Evolutionary conservation across 2,797 vertebrate genomes (phyloP).

Genomic region (Pteronotus mesoamericanus): DNA sequence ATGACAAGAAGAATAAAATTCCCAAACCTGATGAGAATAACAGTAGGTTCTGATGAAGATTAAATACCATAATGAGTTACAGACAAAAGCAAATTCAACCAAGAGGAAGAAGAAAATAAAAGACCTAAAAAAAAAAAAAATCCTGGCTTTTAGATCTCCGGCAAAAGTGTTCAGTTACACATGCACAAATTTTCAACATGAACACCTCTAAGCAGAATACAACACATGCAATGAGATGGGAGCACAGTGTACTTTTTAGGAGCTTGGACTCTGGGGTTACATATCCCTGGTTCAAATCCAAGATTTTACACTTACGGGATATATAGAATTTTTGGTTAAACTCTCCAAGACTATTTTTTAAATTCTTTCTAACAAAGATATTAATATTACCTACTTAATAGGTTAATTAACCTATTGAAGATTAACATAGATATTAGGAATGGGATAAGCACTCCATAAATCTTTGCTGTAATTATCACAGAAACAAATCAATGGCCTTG

Average conservation of each 20-base stretch:
- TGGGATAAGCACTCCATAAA: neutral
- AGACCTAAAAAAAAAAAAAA: neutral
- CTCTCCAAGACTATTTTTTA: neutral
- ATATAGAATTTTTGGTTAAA: neutral
- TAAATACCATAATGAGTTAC: neutral
- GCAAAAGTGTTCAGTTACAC: neutral
- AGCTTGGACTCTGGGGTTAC: neutral
- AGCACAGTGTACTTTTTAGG: neutral
- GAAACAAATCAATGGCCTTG: neutral
- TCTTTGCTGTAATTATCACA: neutral
- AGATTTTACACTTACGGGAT: neutral
- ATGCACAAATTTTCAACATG: neutral
- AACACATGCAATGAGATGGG: neutral
- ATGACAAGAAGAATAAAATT: neutral
- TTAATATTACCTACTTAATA: neutral
- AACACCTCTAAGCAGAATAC: neutral
- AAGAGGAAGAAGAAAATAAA: neutral
- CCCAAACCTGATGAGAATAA: neutral
- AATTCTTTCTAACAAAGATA: neutral
- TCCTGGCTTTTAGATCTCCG: neutral
- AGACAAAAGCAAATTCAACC: constrained; percentile 21
- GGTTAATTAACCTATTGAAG: neutral
- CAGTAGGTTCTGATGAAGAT: neutral
- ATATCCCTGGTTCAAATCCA: neutral
- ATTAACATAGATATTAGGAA: neutral